Evolutionary conservation across 2,113 vertebrate species (phyloP).

Genomic region (Riparia riparia): DNA sequence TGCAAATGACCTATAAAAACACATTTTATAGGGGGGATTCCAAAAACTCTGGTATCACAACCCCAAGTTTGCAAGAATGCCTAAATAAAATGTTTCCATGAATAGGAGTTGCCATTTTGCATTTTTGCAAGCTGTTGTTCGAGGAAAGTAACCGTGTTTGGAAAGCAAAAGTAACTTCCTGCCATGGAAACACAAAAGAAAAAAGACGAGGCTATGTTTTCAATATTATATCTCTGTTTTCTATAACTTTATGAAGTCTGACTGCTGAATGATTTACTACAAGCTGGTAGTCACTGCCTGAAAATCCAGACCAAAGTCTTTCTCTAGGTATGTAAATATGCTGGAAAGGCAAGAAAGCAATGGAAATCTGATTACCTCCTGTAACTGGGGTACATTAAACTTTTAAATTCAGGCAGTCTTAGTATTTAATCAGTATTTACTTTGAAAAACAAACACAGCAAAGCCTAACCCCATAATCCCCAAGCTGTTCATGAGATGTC

Average conservation of each 20-base stretch:
- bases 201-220: background rate
- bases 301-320: background rate
- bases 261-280: background rate
- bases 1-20: background rate
- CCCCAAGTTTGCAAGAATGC: background rate
- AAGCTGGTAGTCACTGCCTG: background rate
- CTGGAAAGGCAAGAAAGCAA: background rate
- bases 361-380: background rate
- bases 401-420: background rate
- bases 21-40: background rate
- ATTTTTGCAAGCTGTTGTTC: slow-evolving; percentile 3
- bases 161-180: slow-evolving; percentile 15
- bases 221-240: background rate
- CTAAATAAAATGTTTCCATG: background rate
- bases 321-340: background rate
- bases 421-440: background rate
- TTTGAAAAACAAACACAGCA: background rate
- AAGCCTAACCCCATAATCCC: background rate
- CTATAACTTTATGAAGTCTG: background rate
- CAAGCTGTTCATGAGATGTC: background rate
- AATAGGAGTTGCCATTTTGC: background rate
- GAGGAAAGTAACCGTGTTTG: background rate
- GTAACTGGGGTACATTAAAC: background rate
- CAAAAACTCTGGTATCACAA: background rate
- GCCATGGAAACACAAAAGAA: background rate